Conservation (phyloP, 2,888 invertebrate species). For the Cosmia pyralina region DNA sequence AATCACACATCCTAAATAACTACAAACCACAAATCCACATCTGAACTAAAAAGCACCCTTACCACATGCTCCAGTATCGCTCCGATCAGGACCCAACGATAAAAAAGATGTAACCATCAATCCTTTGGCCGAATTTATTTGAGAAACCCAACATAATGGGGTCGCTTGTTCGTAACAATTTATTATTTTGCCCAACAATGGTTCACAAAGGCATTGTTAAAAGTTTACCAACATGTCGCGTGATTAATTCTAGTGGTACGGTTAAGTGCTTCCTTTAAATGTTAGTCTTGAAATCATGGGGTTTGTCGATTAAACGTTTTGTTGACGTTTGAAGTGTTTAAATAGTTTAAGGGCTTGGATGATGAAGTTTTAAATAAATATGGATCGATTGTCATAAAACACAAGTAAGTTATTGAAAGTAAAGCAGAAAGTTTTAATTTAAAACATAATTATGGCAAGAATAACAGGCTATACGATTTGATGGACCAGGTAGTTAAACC, state of each 20-base stretch:
- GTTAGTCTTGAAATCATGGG: conserved; percentile 56
- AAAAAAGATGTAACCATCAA: conserved; percentile 78
- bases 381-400: not conserved
- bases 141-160: conserved; percentile 73
- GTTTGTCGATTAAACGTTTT: conserved; percentile 51
- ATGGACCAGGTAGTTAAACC: not conserved
- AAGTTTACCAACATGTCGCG: conserved; percentile 88
- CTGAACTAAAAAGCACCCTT: conserved; percentile 20
- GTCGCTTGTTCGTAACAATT: conserved; percentile 69
- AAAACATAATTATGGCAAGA: not conserved
- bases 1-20: not conserved
- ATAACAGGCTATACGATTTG: not conserved
- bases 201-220: conserved; percentile 79
- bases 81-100: conserved; percentile 60
- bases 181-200: conserved; percentile 74
- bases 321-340: conserved; percentile 56
- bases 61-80: conserved; percentile 54
- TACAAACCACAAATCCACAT: conserved; percentile 12
- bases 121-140: conserved; percentile 80
- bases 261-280: conserved; percentile 78
- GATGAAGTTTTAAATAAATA: not conserved
- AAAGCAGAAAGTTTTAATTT: not conserved
- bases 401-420: not conserved
- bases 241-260: conserved; percentile 87
- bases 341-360: conserved; percentile 25